Evolutionary conservation across 1,140 invertebrate genomes (phyloP), one percentile per base, ranked within the genome.

Genomic region (Oryzaephilus surinamensis): DNA sequence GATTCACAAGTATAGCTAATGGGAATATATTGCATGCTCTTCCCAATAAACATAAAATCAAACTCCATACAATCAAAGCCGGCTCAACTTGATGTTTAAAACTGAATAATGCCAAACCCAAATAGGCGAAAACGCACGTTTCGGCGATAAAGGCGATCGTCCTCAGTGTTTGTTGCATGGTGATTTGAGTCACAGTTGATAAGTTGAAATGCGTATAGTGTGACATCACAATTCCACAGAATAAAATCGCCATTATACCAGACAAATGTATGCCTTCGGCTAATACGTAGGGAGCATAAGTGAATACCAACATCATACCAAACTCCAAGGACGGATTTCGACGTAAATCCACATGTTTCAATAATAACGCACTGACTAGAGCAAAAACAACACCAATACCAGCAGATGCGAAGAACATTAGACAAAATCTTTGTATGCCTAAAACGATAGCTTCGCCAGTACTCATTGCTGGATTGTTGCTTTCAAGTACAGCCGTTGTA

Each of bases 201-300:
- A 99, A 66, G 65, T 99, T 99, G 53, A 91, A 94, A 72, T 99
- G 96, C 11, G 95, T 98, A 56, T 99, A 99, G 63, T 99, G 96
- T 1, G 94, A 97, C 96, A 99, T 99, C 0, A 97, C 93, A 57
- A 99, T 93, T 2, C 95, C 96, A 70, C 93, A 96, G 60, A 98
- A 97, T 41, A 99, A 67, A 54, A 99, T 99, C 10, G 96, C 94
- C 96, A 99, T 99, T 26, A 99, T 99, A 41, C 89, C 91, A 54
- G 91, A 96, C 21, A 97, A 67, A 65, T 95, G 89, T 43, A 97
- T 81, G 23, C 95, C 94, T 70, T 99, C 96, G 27, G 96, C 95
- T 23, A 99, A 63, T 8, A 93, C 93, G 69, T 99, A 99, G 0
- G 96, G 96, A 4, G 90, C 84, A 70, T 99, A 99, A 10, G 94